Evolutionary conservation across 2,113 vertebrate species (phyloP).

Genomic region (Periophthalmus modestus): DNA sequence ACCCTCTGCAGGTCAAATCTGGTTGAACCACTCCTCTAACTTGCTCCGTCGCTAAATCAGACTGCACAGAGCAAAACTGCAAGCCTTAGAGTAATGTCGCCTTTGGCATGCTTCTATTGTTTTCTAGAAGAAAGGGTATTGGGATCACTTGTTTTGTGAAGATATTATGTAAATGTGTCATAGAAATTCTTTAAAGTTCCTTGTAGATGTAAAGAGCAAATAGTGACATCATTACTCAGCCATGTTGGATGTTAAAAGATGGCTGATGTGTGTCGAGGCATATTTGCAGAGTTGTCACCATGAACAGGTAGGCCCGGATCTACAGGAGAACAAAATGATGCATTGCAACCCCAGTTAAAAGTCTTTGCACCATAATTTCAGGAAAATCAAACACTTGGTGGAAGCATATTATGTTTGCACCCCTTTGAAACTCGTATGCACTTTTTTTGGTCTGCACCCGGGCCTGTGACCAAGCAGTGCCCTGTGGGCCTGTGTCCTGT

Average conservation of each 20-base stretch:
- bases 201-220: background rate
- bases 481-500: background rate
- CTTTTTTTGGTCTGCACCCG: too few relatives aligned
- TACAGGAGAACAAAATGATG: too few relatives aligned
- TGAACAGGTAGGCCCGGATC: background rate
- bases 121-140: background rate
- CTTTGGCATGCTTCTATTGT: background rate
- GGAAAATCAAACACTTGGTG: too few relatives aligned
- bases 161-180: too few relatives aligned
- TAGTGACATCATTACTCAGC: background rate
- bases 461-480: background rate
- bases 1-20: background rate
- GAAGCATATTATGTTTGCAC: too few relatives aligned
- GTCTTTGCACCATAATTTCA: too few relatives aligned
- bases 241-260: background rate
- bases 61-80: background rate
- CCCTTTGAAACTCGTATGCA: too few relatives aligned
- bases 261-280: background rate
- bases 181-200: too few relatives aligned
- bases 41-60: background rate
- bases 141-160: too few relatives aligned
- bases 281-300: background rate
- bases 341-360: too few relatives aligned
- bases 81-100: too few relatives aligned
- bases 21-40: too few relatives aligned